These are phyloP conservation scores for Cosmorhoe ocellata DNA, from an alignment of 2,888 invertebrate genomes.

Conservation along the genomic window DNA sequence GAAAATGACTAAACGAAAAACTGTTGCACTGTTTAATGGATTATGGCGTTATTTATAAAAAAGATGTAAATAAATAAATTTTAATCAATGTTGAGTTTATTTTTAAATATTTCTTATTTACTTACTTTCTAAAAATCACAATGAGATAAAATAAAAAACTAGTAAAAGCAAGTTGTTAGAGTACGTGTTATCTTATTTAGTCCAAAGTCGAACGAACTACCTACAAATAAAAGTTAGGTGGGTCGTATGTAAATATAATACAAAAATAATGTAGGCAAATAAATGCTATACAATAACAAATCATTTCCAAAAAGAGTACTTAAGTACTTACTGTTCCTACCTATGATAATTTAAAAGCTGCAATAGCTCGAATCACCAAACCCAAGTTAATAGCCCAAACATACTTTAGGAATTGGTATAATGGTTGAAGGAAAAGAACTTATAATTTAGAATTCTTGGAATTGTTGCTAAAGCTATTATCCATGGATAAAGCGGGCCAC, in stretches of 20 bases:
- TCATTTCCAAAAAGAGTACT: too few relatives aligned
- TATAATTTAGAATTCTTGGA: conserved; percentile 37
- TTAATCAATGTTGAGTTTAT: conserved; percentile 22
- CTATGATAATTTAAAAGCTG: too few relatives aligned
- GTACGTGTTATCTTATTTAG: too few relatives aligned
- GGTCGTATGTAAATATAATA: not conserved
- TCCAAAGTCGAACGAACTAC: too few relatives aligned
- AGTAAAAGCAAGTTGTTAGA: conserved; percentile 3
- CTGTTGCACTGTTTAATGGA: conserved; percentile 12
- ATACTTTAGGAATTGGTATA: not conserved
- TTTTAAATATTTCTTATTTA: conserved; percentile 25
- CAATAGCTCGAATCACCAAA: too few relatives aligned
- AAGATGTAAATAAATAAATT: conserved; percentile 28
- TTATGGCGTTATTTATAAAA: conserved; percentile 1
- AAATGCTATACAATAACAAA: not conserved
- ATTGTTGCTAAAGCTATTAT: too few relatives aligned
- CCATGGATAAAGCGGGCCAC: conserved; percentile 44
- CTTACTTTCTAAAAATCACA: not conserved
- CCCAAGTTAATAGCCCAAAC: too few relatives aligned
- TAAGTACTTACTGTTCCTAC: too few relatives aligned
- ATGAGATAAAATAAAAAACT: not conserved
- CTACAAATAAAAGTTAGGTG: too few relatives aligned
- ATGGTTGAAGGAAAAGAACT: conserved; percentile 3
- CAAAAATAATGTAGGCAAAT: not conserved
- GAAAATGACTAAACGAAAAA: conserved; percentile 7